Evolutionary conservation across 2,888 invertebrate species (phyloP).

Genomic region (Stenchaetothrips biformis): DNA sequence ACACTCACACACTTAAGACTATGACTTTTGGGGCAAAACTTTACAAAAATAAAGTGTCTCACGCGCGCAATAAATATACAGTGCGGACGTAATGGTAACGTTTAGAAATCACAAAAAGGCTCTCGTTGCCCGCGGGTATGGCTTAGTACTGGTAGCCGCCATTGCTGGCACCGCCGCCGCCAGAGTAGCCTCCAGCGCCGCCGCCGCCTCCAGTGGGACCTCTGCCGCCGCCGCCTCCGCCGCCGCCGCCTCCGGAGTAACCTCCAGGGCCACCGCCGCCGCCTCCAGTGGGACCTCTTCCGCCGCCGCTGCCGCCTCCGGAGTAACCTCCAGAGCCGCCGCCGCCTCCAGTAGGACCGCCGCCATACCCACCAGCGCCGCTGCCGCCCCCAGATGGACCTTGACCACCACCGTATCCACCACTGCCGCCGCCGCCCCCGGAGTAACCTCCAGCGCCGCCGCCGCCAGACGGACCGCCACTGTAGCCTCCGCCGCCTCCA

Average conservation of each 20-base stretch:
- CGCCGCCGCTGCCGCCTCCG: background rate
- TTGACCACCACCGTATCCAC: background rate
- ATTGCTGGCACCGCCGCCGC: background rate
- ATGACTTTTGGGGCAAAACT: background rate
- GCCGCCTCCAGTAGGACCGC: background rate
- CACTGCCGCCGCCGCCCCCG: background rate
- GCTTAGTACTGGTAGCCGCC: background rate
- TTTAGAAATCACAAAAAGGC: background rate
- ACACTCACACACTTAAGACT: background rate
- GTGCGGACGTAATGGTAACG: background rate
- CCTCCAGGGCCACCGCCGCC: background rate
- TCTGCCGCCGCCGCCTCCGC: background rate
- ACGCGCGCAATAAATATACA: slow-evolving; percentile 10
- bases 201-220: background rate
- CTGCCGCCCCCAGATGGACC: background rate
- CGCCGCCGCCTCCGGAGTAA: background rate
- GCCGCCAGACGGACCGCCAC: slow-evolving; percentile 48
- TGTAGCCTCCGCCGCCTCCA: background rate
- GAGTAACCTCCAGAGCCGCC: background rate
- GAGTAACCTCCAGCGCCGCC: slow-evolving; percentile 56
- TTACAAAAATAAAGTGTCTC: background rate
- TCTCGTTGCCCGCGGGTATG: background rate
- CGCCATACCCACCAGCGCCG: background rate
- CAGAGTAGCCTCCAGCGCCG: background rate
- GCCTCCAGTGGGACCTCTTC: background rate